phyloP scores from a whole-genome alignment of 2,797 vertebrate species.

The Naso thynnoides region DNA sequence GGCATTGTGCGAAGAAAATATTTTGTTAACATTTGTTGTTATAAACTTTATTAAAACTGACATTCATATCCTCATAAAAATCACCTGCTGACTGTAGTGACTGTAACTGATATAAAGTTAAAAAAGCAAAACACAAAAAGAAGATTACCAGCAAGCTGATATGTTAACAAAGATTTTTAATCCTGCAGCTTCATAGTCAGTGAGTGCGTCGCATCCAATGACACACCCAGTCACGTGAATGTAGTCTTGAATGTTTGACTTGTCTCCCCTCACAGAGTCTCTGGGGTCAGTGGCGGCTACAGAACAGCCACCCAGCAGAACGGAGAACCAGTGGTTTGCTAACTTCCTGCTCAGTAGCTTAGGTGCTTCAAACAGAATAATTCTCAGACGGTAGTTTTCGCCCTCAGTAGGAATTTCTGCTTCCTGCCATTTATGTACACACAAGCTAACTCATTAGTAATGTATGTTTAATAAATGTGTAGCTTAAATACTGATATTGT shows the following conservation, averaged over 20 bases:
- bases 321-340: not conserved
- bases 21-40: not conserved
- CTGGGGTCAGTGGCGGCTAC: not conserved
- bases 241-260: not conserved
- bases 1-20: not conserved
- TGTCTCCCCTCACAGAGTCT: not conserved
- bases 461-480: not conserved
- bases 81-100: not conserved
- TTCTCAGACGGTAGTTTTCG: not conserved
- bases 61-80: too few relatives aligned
- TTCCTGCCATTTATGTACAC: not conserved
- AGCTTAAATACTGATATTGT: not conserved
- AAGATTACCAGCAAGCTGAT: not conserved
- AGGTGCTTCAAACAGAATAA: not conserved
- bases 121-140: constrained; percentile 4
- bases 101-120: not conserved
- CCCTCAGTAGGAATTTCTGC: not conserved
- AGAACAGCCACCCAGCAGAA: not conserved
- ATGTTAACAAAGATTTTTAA: not conserved
- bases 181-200: not conserved
- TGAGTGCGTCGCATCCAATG: not conserved
- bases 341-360: not conserved
- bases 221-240: not conserved
- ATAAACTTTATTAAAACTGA: not conserved
- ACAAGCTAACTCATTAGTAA: not conserved